Conservation (phyloP, 2,888 invertebrate genomes). For the Kryphioiulus occultus region DNA sequence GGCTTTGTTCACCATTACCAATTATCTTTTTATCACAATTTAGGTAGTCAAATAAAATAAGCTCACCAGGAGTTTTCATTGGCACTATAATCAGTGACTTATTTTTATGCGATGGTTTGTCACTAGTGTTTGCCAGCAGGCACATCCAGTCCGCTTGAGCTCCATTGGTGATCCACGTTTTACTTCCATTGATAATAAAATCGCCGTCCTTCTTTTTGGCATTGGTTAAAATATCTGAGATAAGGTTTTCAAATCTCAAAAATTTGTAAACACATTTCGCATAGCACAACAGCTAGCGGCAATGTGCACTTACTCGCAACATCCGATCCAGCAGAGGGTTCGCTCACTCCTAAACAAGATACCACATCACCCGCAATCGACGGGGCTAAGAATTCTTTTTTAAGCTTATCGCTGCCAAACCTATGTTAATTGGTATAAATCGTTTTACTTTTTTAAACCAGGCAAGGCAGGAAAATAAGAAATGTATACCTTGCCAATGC, state of each 20-base stretch:
- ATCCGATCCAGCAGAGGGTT: conserved; percentile 66
- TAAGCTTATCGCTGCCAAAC: conserved; percentile 65
- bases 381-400: conserved; percentile 64
- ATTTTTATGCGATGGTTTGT: conserved; percentile 64
- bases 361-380: conserved; percentile 65
- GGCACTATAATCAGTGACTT: conserved; percentile 68
- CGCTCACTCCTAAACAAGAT: conserved; percentile 67
- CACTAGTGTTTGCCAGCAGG: conserved; percentile 66
- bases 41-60: conserved; percentile 51
- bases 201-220: conserved; percentile 64
- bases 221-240: conserved; percentile 64
- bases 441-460: not conserved
- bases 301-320: conserved; percentile 62
- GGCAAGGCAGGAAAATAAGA: not conserved
- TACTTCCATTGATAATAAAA: conserved; percentile 67
- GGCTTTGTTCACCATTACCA: too few relatives aligned
- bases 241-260: not conserved
- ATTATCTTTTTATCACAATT: too few relatives aligned
- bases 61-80: conserved; percentile 60
- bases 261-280: not conserved
- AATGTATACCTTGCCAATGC: conserved; percentile 63
- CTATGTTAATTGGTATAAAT: conserved; percentile 46
- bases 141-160: conserved; percentile 69
- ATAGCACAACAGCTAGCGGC: not conserved
- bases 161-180: conserved; percentile 70